Percentiles rank a stretch among this genome's conserved stretches.
phyloP scores from a whole-genome alignment of 23 tunicate species.

The Phallusia fumigata region DNA sequence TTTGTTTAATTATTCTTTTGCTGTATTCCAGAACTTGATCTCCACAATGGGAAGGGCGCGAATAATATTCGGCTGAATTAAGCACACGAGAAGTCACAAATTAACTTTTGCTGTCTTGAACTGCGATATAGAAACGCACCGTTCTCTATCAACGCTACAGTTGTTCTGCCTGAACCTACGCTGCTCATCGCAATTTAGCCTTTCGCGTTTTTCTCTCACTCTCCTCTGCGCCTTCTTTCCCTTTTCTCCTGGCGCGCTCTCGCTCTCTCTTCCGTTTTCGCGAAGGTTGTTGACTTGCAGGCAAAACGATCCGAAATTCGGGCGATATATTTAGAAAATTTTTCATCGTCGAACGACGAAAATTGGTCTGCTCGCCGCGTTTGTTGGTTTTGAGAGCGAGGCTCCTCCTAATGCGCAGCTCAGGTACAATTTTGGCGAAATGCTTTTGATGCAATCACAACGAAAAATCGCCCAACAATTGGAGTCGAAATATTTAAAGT shows the following conservation, averaged over 20 bases:
- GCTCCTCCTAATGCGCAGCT: neutral
- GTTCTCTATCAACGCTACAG: neutral
- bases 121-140: neutral
- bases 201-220: conserved; percentile 6
- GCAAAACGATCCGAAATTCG: neutral
- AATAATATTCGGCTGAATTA: too few relatives aligned
- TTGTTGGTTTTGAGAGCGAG: neutral
- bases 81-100: too few relatives aligned
- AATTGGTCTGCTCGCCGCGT: neutral
- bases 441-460: neutral
- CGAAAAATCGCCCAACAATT: too few relatives aligned
- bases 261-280: neutral
- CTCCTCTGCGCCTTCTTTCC: neutral
- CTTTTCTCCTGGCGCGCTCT: neutral
- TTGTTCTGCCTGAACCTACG: neutral
- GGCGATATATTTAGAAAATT: conserved; percentile 2
- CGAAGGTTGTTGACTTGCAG: neutral
- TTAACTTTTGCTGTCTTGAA: too few relatives aligned
- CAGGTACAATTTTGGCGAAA: neutral
- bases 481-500: too few relatives aligned
- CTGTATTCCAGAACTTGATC: too few relatives aligned
- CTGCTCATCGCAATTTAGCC: neutral
- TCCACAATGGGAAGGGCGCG: too few relatives aligned
- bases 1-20: neutral
- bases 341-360: neutral